phyloP scores from a whole-genome alignment of 1,140 invertebrate genomes.

The Bathynomus jamesi region DNA sequence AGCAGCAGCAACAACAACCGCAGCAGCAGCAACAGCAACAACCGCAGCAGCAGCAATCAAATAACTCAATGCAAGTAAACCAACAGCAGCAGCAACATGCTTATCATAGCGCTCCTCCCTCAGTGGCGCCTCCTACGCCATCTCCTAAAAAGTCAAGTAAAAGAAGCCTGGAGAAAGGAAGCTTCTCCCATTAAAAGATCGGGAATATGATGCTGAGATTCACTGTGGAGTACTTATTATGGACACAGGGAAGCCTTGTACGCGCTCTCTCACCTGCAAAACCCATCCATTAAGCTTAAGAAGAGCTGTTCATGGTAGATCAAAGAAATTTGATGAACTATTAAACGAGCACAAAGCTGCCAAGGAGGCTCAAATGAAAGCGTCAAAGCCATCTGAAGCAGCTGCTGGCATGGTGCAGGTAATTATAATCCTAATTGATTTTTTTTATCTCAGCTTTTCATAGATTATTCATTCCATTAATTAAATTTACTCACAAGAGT shows the following conservation, averaged over 20 bases:
- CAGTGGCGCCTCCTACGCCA: conserved; percentile 15
- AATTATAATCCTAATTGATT: neutral
- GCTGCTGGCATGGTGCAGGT: conserved; percentile 25
- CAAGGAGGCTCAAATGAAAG: conserved; percentile 46
- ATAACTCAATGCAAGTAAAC: conserved; percentile 17
- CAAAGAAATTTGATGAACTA: conserved; percentile 69
- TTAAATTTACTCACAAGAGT: too few relatives aligned
- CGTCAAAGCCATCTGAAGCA: conserved; percentile 24
- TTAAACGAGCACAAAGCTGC: conserved; percentile 65
- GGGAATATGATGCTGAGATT: conserved; percentile 69
- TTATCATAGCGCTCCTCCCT: conserved; percentile 20
- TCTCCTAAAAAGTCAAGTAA: conserved; percentile 38
- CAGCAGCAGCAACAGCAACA: conserved; percentile 14
- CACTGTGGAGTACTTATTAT: conserved; percentile 68
- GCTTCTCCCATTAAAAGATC: conserved; percentile 53
- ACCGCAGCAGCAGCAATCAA: conserved; percentile 12
- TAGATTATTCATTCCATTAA: neutral
- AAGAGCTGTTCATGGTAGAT: conserved; percentile 61
- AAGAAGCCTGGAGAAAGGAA: conserved; percentile 40
- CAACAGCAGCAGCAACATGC: conserved; percentile 18
- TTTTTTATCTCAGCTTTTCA: neutral
- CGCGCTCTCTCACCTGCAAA: conserved; percentile 72
- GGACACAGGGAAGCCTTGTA: conserved; percentile 63
- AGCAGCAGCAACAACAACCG: conserved; percentile 12
- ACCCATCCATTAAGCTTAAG: conserved; percentile 67